Evolutionary conservation across 2,888 invertebrate species (phyloP).

Genomic region (Ectemnius continuus): DNA sequence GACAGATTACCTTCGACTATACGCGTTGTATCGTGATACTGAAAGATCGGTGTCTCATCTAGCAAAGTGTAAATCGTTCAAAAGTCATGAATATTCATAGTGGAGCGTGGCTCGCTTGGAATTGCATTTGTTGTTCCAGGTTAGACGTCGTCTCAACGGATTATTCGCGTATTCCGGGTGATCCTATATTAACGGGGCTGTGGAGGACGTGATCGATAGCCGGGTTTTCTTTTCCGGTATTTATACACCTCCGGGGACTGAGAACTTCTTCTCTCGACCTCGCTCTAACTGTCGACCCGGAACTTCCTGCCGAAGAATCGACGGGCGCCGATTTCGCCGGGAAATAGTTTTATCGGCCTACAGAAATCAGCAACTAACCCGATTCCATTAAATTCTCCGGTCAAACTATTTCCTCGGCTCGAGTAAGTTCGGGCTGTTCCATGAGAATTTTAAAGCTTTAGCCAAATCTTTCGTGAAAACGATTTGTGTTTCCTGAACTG

Average conservation of each 20-base stretch:
- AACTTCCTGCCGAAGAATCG: slow-evolving; percentile 14
- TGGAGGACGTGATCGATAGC: background rate
- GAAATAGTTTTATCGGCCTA: slow-evolving; percentile 16
- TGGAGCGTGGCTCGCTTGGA: slow-evolving; percentile 2
- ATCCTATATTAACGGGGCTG: too few relatives aligned
- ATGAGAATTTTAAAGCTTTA: too few relatives aligned
- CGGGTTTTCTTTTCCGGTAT: background rate
- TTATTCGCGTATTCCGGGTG: background rate
- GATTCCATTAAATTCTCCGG: background rate
- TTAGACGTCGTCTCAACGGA: background rate
- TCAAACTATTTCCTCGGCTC: too few relatives aligned
- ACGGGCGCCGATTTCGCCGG: background rate
- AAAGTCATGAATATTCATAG: slow-evolving; percentile 32
- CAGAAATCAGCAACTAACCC: slow-evolving; percentile 11
- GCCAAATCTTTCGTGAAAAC: too few relatives aligned
- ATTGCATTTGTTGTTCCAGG: slow-evolving; percentile 21
- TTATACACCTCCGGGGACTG: background rate
- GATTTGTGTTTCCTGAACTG: too few relatives aligned
- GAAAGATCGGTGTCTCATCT: slow-evolving; percentile 6
- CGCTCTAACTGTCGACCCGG: background rate
- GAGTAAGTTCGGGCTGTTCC: too few relatives aligned
- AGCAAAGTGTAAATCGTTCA: slow-evolving; percentile 22
- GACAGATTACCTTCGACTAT: too few relatives aligned
- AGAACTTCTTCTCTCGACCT: background rate
- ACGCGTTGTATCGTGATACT: background rate